Base-by-base conservation (phyloP, 2,888 invertebrate genomes). In the Kryphioiulus occultus region DNA sequence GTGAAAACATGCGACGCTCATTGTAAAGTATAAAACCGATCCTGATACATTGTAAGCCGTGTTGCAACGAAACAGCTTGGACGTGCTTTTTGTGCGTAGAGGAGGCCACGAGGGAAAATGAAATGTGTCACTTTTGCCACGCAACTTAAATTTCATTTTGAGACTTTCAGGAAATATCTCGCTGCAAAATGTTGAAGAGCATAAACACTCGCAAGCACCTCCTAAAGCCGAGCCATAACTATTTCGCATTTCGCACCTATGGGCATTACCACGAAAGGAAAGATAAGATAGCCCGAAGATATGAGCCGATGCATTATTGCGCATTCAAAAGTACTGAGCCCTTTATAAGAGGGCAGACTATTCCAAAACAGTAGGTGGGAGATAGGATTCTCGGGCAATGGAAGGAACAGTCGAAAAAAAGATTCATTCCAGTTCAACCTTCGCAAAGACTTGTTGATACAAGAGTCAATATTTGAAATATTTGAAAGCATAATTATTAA, bases 101-200 rank as follows among this genome's bases (percentile, higher is more conserved):
- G 78, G 78, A 30, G 78, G 30, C 15, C 78, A 78, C 78, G 78
- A 78, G 78, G 78, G 78, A 78, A 78, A 78, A 78, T 78, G 78
- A 78, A 30, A 78, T 78, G 78, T 78, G 78, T 78, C 78, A 78
- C 78, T 78, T 78, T 78, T 78, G 30, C 30, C 78, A 78, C 78
- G 30, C 78, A 78, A 30, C 78, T 78, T 78, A 78, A 78, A 78
- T 78, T 78, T 78, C 30, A 78, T 78, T 78, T 78, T 78, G 78
- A 30, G 78, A 78, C 30, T 78, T 78, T 78, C 78, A 78, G 12
- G 78, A 78, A 78, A 78, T 78, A 30, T 30, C 30, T 30, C 78
- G 15, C 30, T 78, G 30, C 78, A 78, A 68, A 78, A 78, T 78
- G 78, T 78, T 17, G 78, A 78, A 26, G 30, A 78, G 30, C 78